Percentiles rank a stretch among this genome's conserved stretches.
Conservation (phyloP, 2,113 vertebrate species). For the Meles meles region DNA sequence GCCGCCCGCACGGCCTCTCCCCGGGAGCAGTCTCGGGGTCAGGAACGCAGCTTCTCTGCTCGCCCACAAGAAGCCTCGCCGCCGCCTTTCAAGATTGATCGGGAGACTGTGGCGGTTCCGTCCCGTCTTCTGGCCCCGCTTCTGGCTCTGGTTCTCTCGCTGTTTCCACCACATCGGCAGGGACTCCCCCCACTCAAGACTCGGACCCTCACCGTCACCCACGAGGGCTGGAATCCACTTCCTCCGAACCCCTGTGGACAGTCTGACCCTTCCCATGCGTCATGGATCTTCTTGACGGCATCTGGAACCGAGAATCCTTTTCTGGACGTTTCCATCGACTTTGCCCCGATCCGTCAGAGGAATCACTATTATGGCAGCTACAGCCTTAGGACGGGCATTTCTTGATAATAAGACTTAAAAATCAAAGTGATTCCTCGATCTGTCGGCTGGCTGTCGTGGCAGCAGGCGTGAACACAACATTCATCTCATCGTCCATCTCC, state of each 20-base stretch:
- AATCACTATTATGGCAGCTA: neutral
- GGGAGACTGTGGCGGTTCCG: too few relatives aligned
- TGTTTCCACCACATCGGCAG: neutral
- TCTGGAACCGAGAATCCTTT: neutral
- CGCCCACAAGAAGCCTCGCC: too few relatives aligned
- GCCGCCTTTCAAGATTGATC: too few relatives aligned
- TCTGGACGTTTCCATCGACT: neutral
- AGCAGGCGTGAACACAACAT: rapidly evolving
- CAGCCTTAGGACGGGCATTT: neutral
- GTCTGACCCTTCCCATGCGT: neutral
- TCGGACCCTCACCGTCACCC: too few relatives aligned
- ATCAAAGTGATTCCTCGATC: too few relatives aligned
- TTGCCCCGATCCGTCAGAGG: neutral
- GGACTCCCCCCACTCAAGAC: too few relatives aligned
- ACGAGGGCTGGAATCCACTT: neutral
- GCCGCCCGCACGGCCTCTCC: too few relatives aligned
- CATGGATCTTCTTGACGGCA: neutral
- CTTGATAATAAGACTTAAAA: neutral
- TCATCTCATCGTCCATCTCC: neutral
- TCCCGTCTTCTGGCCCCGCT: too few relatives aligned
- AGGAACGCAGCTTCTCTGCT: too few relatives aligned
- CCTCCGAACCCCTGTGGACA: neutral
- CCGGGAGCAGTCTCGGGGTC: too few relatives aligned
- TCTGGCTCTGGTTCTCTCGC: too few relatives aligned
- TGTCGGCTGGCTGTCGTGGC: rapidly evolving